Evolutionary conservation across 2,888 invertebrate genomes (phyloP).

Genomic region (Cristatella mucedo): DNA sequence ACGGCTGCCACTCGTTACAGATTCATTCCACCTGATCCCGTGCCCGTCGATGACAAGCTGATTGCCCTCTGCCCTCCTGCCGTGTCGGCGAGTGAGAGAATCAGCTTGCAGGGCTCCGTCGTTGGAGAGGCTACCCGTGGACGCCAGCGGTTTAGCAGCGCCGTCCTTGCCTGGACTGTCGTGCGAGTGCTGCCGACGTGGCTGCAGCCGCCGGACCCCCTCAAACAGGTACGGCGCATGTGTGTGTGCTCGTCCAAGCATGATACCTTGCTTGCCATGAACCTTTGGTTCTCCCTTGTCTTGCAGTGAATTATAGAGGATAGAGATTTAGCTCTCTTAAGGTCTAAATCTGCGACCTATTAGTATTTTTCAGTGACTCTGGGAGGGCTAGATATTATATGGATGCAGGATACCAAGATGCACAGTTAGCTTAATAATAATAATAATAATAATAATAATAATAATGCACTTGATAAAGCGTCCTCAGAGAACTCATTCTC

Average conservation of each 20-base stretch:
- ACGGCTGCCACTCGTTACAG: too few species aligned
- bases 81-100: not conserved
- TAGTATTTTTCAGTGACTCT: too few species aligned
- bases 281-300: too few species aligned
- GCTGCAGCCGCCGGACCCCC: not conserved
- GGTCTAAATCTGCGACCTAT: too few species aligned
- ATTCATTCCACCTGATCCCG: slow-evolving; percentile 2
- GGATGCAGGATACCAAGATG: too few species aligned
- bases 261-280: not conserved
- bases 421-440: too few species aligned
- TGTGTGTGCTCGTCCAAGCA: not conserved
- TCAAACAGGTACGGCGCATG: not conserved
- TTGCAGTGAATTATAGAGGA: too few species aligned
- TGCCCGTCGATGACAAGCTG: slow-evolving; percentile 3
- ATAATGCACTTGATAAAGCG: too few species aligned
- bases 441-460: too few species aligned
- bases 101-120: not conserved
- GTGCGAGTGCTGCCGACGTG: slow-evolving; percentile 1
- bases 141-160: slow-evolving; percentile 2
- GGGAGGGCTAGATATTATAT: too few species aligned
- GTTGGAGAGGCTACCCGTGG: not conserved
- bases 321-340: too few species aligned
- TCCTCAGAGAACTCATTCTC: too few species aligned
- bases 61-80: not conserved
- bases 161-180: slow-evolving; percentile 6